Base-by-base conservation (phyloP, 2,113 vertebrate species). In the Platanista minor region DNA sequence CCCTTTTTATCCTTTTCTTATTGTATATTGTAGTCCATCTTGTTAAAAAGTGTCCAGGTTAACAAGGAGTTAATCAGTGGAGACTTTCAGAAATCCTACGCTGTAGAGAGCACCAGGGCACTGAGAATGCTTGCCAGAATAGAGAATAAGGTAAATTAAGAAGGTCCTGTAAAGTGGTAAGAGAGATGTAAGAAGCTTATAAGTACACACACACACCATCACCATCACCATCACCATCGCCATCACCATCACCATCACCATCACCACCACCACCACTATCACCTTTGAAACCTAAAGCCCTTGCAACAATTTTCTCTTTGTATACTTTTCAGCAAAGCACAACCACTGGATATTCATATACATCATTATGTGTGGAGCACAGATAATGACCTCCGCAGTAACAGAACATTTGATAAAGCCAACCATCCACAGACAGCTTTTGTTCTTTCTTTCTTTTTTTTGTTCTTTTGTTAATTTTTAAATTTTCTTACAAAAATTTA, bases 401-500 rank as follows among this genome's bases (percentile, higher is more conserved):
- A 80, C 23, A 17, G n/a, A 39, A 5, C 8, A 39, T 39, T 59
- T 9, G 27, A 27, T 59, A 81, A 39, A 59, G n/a, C 23, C 52
- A 81, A 39, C 23, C 52, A 29, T 10, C n/a, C 4, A 10, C 5
- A 49, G 23, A 23, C 6, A 39, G 1, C 13, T 59, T 59, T 81
- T 59, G 20, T 18, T 81, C 14, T 1, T 59, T 59, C 20, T 36
- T 49, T 36, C 33, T 18, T 52, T 49, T 41, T 75, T 62, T 7
- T 52, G 31, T 36, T 39, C 41, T 57, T 96, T 97, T 96, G 98
- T 98, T 96, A 94, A 57, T 96, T 97, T 77, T 62, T 93, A 97
- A 66, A 8, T 89, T 97, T 98, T 98, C 98, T 97, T 98, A 96
- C 97, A 99, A 99, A 98, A 97, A 64, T 93, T 89, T 95, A 96